Conservation (phyloP, 2,113 vertebrate species). For the Murina feae region DNA sequence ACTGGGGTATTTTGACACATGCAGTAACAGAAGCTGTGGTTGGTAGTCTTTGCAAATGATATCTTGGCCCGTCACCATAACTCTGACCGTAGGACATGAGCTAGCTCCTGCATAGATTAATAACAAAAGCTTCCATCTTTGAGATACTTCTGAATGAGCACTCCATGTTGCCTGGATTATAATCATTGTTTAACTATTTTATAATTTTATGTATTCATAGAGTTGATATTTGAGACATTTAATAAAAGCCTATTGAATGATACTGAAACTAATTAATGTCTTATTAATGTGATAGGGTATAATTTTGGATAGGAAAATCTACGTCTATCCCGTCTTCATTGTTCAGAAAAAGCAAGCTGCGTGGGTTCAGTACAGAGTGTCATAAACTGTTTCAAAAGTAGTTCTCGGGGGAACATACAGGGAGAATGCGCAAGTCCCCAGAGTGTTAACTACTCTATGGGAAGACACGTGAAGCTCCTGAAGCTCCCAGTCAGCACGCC, state of each 20-base stretch:
- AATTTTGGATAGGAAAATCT: not conserved
- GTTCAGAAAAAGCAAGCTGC: not conserved
- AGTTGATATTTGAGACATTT: not conserved
- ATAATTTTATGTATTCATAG: not conserved
- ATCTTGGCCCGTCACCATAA: constrained; percentile 76
- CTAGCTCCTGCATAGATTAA: constrained; percentile 71
- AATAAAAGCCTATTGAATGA: not conserved
- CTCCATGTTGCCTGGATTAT: not conserved
- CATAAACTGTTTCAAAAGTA: not conserved
- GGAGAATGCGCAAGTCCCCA: not conserved
- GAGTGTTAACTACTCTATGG: not conserved
- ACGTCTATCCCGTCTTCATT: not conserved
- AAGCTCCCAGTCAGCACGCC: not conserved
- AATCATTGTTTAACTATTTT: not conserved
- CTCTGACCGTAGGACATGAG: constrained; percentile 76
- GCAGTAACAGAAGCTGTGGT: constrained; percentile 82
- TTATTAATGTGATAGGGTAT: not conserved
- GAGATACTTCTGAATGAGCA: not conserved
- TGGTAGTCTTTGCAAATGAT: constrained; percentile 81
- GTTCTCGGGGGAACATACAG: not conserved
- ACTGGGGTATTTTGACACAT: constrained; percentile 84
- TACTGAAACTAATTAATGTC: not conserved
- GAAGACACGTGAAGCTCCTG: not conserved
- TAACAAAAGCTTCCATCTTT: constrained; percentile 71
- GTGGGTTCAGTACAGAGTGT: not conserved